Base-by-base conservation (phyloP, 1,140 invertebrate genomes). In the Cherax destructor region DNA sequence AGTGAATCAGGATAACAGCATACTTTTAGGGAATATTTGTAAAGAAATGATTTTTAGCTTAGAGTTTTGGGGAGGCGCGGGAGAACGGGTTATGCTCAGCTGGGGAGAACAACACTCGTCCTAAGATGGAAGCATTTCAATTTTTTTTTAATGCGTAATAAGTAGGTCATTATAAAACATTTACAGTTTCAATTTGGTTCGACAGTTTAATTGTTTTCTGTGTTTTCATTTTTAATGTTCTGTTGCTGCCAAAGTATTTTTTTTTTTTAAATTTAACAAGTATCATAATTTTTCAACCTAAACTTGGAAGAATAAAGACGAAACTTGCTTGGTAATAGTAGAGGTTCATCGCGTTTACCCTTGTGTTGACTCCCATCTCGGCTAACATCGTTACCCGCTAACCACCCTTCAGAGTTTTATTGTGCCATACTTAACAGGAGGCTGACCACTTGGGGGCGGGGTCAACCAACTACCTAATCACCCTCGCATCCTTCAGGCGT, bases 1-100 rank as follows among this genome's bases (percentile, higher is more conserved):
- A 91, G 88, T 85, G 88, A 91, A 85, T 88, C 86, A 88, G 86
- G 86, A 88, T 88, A 81, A 81, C 86, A 88, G 83, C 83, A 91
- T 85, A 79, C 52, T 84, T 91, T 85, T 77, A 84, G 88, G 88
- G 83, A 79, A 76, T 91, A 91, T 85, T 85, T 91, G 88, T 91
- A 91, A 91, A 91, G 83, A 91, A 91, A 91, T 77, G 83, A 91
- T 91, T 85, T 56, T 85, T 91, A 84, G 81, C 21, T 85, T 85
- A 85, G 81, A 61, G 76, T 84, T 85, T 86, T 61, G 61, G 72
- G 74, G 59, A 52, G 21, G 81, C 47, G 59, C 10, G 47, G 56
- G 52, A 83, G 81, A 52, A 69, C 59, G 81, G 18, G 49, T 41
- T 7, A 47, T 83, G 81, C 81, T 49, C 59, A 69, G 81, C n/a